A percentile compares a stretch with the other conserved stretches of the same genome.
These are phyloP conservation scores for Lasiommata megera DNA, from an alignment of 2,888 invertebrate species.

Conservation along the genomic window DNA sequence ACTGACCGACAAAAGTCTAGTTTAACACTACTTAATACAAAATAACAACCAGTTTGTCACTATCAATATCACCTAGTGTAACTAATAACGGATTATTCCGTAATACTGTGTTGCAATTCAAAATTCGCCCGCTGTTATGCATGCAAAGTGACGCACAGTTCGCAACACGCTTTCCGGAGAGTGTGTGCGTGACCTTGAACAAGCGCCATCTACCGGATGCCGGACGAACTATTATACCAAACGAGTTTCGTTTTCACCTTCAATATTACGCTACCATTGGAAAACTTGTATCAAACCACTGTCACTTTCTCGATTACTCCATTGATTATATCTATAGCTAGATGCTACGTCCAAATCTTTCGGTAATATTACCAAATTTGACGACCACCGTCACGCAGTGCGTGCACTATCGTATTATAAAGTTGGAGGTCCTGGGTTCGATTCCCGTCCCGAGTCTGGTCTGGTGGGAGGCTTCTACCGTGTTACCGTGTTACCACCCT, in stretches of 20 bases:
- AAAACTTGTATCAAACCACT: conserved; percentile 56
- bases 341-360: background rate
- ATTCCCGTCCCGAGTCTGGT: too few species aligned
- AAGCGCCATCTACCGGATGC: conserved; percentile 39
- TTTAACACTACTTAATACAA: too few species aligned
- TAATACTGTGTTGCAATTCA: conserved; percentile 47
- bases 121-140: conserved; percentile 40
- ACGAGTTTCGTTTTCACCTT: conserved; percentile 60
- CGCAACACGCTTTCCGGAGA: conserved; percentile 39
- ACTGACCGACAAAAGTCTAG: too few species aligned
- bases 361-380: too few species aligned
- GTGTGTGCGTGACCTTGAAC: conserved; percentile 50
- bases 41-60: background rate
- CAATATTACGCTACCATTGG: conserved; percentile 46
- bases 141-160: conserved; percentile 34
- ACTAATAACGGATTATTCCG: conserved; percentile 24
- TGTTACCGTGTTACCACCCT: too few species aligned
- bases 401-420: too few species aligned
- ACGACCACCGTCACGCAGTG: too few species aligned
- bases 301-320: conserved; percentile 54
- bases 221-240: conserved; percentile 35
- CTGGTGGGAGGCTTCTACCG: too few species aligned
- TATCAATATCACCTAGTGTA: background rate
- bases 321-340: background rate
- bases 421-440: too few species aligned